A percentile compares a stretch with the other conserved stretches of the same genome.
Evolutionary conservation across 1,140 invertebrate species (phyloP).

Genomic region (Melitaea cinxia): DNA sequence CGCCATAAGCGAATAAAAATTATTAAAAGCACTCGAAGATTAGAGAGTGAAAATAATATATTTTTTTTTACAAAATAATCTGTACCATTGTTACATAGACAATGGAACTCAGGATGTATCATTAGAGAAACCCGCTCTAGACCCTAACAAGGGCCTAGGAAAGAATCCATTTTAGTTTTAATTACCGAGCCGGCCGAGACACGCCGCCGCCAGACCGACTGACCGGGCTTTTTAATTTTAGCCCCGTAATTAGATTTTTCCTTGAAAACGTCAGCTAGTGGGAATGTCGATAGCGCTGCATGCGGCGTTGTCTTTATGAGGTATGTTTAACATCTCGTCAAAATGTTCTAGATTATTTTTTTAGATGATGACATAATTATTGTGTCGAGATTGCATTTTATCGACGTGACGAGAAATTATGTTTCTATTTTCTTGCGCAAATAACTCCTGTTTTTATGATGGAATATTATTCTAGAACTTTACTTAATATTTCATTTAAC

Average conservation of each 20-base stretch:
- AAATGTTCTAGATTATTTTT: background rate
- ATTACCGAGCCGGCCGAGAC: constrained; percentile 49
- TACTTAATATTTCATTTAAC: no score
- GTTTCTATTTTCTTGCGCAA: background rate
- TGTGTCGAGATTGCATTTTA: background rate
- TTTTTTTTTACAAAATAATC: constrained; percentile 14
- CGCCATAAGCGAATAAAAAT: background rate
- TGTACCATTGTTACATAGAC: constrained; percentile 22
- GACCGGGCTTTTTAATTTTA: constrained; percentile 58
- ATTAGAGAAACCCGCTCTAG: constrained; percentile 19
- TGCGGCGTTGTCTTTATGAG: constrained; percentile 15
- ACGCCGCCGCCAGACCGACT: constrained; percentile 40
- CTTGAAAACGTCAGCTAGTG: constrained; percentile 42
- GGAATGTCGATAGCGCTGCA: constrained; percentile 26
- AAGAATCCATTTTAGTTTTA: constrained; percentile 52
- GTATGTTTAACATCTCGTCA: constrained; percentile 13
- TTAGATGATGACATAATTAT: background rate
- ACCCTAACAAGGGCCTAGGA: constrained; percentile 44
- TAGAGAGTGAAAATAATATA: constrained; percentile 8
- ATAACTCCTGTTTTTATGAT: background rate
- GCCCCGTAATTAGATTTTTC: constrained; percentile 64
- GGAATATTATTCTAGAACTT: no score
- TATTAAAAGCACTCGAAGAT: background rate
- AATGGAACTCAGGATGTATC: constrained; percentile 27
- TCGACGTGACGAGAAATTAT: background rate